These are phyloP conservation scores for Pocillopora grandis DNA, from an alignment of 92 coral and sea anemone species.

Conservation along the genomic window DNA sequence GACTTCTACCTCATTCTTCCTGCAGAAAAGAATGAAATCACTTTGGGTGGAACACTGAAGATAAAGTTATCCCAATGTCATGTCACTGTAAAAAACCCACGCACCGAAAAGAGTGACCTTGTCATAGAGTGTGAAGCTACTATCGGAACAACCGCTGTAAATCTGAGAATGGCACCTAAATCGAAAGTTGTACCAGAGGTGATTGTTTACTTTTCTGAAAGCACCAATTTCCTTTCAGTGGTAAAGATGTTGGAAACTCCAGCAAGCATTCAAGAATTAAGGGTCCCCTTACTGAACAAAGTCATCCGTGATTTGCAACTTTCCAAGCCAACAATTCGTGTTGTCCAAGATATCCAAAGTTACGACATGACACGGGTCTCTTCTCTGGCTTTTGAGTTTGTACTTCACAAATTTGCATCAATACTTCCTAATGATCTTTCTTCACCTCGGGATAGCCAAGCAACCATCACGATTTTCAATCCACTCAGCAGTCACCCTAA, in stretches of 20 bases:
- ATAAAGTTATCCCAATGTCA: constrained; percentile 4
- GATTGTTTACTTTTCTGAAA: constrained; percentile 4
- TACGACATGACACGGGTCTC: neutral
- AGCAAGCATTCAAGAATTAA: neutral
- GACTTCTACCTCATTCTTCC: constrained; percentile 9
- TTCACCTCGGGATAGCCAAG: neutral
- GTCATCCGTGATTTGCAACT: neutral
- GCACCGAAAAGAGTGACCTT: constrained; percentile 8
- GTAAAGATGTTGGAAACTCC: neutral
- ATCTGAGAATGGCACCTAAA: neutral
- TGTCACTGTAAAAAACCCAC: constrained; percentile 4
- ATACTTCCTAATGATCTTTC: constrained; percentile 3
- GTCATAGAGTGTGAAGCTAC: constrained; percentile 5
- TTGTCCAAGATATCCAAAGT: constrained; percentile 12
- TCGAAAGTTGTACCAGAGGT: neutral
- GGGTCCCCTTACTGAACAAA: neutral
- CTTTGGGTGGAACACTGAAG: neutral
- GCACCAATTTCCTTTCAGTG: neutral
- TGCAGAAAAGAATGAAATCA: neutral
- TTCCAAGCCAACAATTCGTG: neutral
- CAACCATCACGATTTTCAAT: neutral
- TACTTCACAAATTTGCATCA: neutral
- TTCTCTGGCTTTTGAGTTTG: neutral
- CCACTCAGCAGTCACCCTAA: neutral
- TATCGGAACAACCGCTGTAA: neutral